A percentile compares a stretch with the other conserved stretches of the same genome.
These are phyloP conservation scores for Mallotus villosus DNA, from an alignment of 2,797 vertebrate species.

Conservation along the genomic window DNA sequence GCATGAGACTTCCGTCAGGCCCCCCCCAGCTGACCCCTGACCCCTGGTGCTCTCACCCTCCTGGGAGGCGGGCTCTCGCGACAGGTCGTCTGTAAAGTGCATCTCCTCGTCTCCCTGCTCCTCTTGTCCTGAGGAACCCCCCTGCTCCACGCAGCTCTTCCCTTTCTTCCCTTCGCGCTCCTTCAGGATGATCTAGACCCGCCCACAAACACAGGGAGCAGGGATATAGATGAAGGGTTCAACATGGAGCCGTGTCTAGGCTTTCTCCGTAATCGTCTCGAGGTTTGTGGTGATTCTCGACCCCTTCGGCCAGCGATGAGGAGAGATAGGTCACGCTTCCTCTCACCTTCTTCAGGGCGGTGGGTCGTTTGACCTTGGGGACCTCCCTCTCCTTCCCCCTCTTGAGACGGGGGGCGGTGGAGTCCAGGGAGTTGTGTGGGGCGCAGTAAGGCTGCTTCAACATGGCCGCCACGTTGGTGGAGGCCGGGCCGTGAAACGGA, in stretches of 20 bases:
- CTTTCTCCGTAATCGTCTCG: no score
- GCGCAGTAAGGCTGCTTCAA: constrained; percentile 73
- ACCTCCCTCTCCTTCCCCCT: constrained; percentile 95
- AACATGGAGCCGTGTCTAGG: neutral
- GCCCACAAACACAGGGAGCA: constrained; percentile 9
- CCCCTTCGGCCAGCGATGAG: no score
- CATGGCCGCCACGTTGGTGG: constrained; percentile 69
- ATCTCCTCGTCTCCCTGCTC: constrained; percentile 83
- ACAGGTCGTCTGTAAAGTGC: constrained; percentile 82
- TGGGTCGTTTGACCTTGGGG: constrained; percentile 94
- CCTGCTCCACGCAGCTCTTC: constrained; percentile 82
- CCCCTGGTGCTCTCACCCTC: constrained; percentile 76
- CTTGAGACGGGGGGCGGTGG: constrained; percentile 88
- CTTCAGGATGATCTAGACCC: constrained; percentile 91
- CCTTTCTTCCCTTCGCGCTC: constrained; percentile 98
- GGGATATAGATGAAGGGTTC: neutral
- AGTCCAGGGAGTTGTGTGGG: constrained; percentile 89
- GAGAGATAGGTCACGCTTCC: neutral
- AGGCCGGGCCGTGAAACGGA: constrained; percentile 86
- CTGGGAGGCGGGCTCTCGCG: constrained; percentile 86
- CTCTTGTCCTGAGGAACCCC: constrained; percentile 76
- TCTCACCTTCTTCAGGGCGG: constrained; percentile 95
- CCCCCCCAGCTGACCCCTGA: neutral
- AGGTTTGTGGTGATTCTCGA: neutral
- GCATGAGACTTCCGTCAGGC: neutral